Conservation (phyloP, 2,888 invertebrate species). For the Microchrysa polita region DNA sequence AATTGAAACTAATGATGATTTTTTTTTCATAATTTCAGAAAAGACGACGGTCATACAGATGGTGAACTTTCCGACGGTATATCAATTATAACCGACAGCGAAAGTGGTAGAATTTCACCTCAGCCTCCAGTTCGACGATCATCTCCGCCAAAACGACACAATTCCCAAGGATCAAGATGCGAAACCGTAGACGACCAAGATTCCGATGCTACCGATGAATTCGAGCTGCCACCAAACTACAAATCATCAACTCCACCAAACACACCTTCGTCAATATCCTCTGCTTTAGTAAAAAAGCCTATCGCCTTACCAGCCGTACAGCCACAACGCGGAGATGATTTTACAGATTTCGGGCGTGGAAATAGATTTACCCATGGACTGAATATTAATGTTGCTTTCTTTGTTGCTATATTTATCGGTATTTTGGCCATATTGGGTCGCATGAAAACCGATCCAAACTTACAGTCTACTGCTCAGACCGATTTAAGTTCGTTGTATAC, state of each 20-base stretch:
- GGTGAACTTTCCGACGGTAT: slow-evolving; percentile 63
- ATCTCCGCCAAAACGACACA: slow-evolving; percentile 45
- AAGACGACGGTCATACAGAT: slow-evolving; percentile 36
- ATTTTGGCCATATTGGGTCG: slow-evolving; percentile 27
- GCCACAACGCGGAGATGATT: background rate
- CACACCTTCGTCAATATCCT: background rate
- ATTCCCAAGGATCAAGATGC: slow-evolving; percentile 34
- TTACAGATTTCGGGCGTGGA: background rate
- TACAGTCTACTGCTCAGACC: background rate
- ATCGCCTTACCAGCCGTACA: background rate
- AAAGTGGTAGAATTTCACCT: slow-evolving; percentile 60
- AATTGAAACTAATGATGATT: too few species aligned
- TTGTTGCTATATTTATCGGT: slow-evolving; percentile 7
- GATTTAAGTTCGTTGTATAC: slow-evolving; percentile 12
- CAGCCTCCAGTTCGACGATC: slow-evolving; percentile 55
- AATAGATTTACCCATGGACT: background rate
- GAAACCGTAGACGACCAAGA: slow-evolving; percentile 18
- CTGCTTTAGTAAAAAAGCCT: background rate
- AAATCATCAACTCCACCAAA: slow-evolving; percentile 42
- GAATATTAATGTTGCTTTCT: slow-evolving; percentile 17
- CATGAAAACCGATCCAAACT: slow-evolving; percentile 10
- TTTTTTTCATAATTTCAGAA: slow-evolving; percentile 14
- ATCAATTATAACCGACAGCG: slow-evolving; percentile 61
- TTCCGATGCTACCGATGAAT: slow-evolving; percentile 30
- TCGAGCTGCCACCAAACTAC: background rate